These are phyloP conservation scores for Plebejus melissa DNA, from an alignment of 2,888 invertebrate genomes.

Conservation along the genomic window DNA sequence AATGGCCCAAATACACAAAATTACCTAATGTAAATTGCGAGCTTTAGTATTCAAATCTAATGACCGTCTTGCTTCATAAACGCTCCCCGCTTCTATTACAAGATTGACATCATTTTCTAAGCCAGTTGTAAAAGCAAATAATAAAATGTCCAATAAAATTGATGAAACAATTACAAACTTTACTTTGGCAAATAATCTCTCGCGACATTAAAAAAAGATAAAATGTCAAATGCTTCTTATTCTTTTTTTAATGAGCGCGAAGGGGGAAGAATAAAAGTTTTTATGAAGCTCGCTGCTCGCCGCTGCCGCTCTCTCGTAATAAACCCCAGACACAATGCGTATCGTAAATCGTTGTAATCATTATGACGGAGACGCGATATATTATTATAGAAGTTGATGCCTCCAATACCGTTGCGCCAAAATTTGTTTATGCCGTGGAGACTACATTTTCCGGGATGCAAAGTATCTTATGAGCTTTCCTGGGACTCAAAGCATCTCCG, in stretches of 20 bases:
- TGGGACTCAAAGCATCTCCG: too few relatives aligned
- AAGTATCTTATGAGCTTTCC: too few relatives aligned
- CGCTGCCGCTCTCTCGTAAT: slow-evolving; percentile 39
- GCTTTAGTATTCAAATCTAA: background rate
- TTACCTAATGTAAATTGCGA: too few relatives aligned
- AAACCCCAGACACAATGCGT: slow-evolving; percentile 43
- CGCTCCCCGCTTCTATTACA: background rate
- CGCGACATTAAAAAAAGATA: slow-evolving; percentile 18
- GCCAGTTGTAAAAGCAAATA: slow-evolving; percentile 14
- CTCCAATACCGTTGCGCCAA: too few relatives aligned
- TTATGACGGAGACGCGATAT: slow-evolving; percentile 29
- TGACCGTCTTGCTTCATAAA: background rate
- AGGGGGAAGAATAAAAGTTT: slow-evolving; percentile 41
- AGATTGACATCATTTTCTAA: background rate
- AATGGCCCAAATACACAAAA: too few relatives aligned
- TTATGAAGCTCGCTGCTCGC: slow-evolving; percentile 38
- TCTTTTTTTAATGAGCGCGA: slow-evolving; percentile 26
- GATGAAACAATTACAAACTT: slow-evolving; percentile 10
- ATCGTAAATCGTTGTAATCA: slow-evolving; percentile 46
- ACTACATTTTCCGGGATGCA: too few relatives aligned
- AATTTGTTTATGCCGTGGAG: too few relatives aligned
- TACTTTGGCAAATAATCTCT: slow-evolving; percentile 20
- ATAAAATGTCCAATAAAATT: slow-evolving; percentile 21
- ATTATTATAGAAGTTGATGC: too few relatives aligned
- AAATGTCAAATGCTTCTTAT: slow-evolving; percentile 20